A percentile compares a stretch with the other conserved stretches of the same genome.
These are phyloP conservation scores for Sarcophaga bullata DNA, from an alignment of 1,140 invertebrate genomes.

Conservation along the genomic window DNA sequence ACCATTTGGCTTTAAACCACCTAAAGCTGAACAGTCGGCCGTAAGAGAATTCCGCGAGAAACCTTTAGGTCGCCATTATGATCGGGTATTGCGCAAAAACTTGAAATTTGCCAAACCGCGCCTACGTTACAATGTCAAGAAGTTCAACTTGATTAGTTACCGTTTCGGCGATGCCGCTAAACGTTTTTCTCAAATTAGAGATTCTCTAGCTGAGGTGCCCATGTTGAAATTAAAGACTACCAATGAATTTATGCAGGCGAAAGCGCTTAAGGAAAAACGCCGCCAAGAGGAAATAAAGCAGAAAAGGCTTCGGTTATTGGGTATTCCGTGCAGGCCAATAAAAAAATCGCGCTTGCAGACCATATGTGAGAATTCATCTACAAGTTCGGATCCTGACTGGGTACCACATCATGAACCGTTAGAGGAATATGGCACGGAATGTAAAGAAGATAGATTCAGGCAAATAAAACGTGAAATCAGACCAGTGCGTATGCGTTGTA, in stretches of 20 bases:
- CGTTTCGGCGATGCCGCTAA: slow-evolving; percentile 48
- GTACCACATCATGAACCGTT: slow-evolving; percentile 50
- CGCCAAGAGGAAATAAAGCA: slow-evolving; percentile 51
- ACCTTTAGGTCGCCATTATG: slow-evolving; percentile 56
- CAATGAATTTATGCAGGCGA: slow-evolving; percentile 50
- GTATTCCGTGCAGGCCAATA: slow-evolving; percentile 52
- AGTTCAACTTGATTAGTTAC: slow-evolving; percentile 62
- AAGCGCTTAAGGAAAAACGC: slow-evolving; percentile 46
- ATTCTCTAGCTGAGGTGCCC: background rate
- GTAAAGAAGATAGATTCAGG: background rate
- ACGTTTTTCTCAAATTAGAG: background rate
- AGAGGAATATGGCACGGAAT: background rate
- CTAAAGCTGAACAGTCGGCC: slow-evolving; percentile 48
- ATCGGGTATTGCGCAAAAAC: slow-evolving; percentile 57
- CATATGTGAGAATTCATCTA: slow-evolving; percentile 51
- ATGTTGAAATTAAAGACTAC: slow-evolving; percentile 46
- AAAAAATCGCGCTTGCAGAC: slow-evolving; percentile 46
- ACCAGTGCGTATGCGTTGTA: slow-evolving; percentile 47
- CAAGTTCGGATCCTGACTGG: slow-evolving; percentile 53
- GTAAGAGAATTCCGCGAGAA: slow-evolving; percentile 53
- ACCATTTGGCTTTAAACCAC: slow-evolving; percentile 45
- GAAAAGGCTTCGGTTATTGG: slow-evolving; percentile 54
- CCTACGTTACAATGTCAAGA: slow-evolving; percentile 53
- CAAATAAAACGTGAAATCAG: background rate
- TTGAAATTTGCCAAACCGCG: slow-evolving; percentile 55